Base-by-base conservation (phyloP, 1,140 invertebrate genomes). In the Lycorma delicatula region DNA sequence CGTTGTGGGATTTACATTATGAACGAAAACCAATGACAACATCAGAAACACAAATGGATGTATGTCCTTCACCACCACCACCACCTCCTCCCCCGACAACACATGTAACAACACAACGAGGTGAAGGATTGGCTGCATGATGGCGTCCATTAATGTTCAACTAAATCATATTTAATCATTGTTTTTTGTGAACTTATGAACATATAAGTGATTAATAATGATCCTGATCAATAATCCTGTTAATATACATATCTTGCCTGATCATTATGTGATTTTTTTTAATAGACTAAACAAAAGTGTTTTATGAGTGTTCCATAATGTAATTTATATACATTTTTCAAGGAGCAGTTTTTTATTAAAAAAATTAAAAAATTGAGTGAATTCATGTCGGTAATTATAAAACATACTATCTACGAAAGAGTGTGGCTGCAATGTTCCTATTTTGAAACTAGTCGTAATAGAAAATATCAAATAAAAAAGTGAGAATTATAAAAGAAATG, bases 51-150 rank as follows among this genome's bases (percentile, higher is more conserved):
- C 73, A 49, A 66, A 65, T n/a, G 68, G 70, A 34, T 70, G 64
- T 58, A 71, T 72, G 54, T 72, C 68, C 57, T 68, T 70, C 31
- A 60, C 72, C 3, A 67, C 74, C 71, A 12, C 62, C 31, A 60
- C 72, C 3, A 66, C 74, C 71, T 13, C 63, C 74, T 38, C 72
- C 56, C 26, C n/a, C n/a, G n/a, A n/a, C n/a, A n/a, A 25, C 12
- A 44, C 51, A 62, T 41, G 56, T 57, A 28, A 65, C 71, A 9
- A 61, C 75, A 3, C 66, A 73, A 0, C 66, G 75, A 38, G 73
- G 76, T n/a, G 77, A 78, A 59, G 75, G 76, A 9, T 57, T 78
- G 27, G 68, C 79, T 67, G 68, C 79, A 72, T 74, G 72, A 74
- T 62, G 48, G 47, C 51, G 34, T 34, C 48, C 52, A 9, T 47